Percentiles rank a stretch among this genome's conserved stretches.
Conservation (phyloP, 2,797 vertebrate genomes). For the Malacoraja senta region DNA sequence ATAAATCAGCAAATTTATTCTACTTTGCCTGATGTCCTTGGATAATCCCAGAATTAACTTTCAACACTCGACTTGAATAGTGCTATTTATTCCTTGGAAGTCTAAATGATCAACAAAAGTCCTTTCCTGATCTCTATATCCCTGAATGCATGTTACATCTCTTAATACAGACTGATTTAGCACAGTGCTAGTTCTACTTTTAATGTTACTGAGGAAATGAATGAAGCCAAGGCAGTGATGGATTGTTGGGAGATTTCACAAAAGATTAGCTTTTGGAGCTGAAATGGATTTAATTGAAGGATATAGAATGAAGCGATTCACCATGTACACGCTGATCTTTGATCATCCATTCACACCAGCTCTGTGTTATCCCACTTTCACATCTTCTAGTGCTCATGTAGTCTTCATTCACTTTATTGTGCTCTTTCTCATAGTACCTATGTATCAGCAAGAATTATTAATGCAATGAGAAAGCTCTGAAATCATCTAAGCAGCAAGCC, state of each 20-base stretch:
- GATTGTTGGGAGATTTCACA: too few relatives aligned
- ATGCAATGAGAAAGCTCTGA: background rate
- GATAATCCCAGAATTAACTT: background rate
- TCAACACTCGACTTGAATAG: background rate
- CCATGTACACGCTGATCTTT: too few relatives aligned
- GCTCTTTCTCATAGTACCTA: background rate
- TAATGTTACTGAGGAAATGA: background rate
- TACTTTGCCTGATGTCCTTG: background rate
- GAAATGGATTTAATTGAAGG: too few relatives aligned
- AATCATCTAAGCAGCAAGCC: background rate
- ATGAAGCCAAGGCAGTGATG: background rate
- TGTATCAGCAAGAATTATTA: background rate
- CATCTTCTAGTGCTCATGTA: background rate
- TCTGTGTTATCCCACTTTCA: background rate
- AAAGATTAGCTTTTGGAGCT: too few relatives aligned
- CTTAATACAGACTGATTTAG: background rate
- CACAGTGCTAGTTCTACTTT: background rate
- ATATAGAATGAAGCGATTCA: too few relatives aligned
- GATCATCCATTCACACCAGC: too few relatives aligned
- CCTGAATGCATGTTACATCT: background rate
- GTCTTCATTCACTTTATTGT: background rate
- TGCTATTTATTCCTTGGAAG: background rate
- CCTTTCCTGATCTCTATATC: background rate
- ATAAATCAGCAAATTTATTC: background rate
- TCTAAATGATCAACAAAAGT: background rate